Evolutionary conservation across 64 coral and sea anemone species (phyloP).

Genomic region (Platygyra sinensis): DNA sequence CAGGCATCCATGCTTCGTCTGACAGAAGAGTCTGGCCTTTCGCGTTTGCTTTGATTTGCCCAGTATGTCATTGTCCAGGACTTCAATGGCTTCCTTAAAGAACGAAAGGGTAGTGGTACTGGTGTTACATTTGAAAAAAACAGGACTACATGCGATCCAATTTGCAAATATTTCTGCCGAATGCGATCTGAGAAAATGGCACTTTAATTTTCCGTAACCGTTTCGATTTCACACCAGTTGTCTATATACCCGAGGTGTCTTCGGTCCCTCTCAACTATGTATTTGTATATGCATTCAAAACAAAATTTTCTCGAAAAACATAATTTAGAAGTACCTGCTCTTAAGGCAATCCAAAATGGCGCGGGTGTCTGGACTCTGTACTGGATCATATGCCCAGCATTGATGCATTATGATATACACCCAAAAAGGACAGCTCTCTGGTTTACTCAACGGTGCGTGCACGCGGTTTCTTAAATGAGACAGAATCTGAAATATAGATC

Average conservation of each 20-base stretch:
- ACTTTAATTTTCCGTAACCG: too few species aligned
- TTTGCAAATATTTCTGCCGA: too few species aligned
- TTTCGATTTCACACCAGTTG: too few species aligned
- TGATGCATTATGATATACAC: conserved; percentile 50
- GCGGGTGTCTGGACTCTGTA: conserved; percentile 46
- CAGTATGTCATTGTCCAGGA: neutral
- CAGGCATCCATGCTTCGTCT: neutral
- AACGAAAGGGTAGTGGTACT: neutral
- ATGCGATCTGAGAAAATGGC: too few species aligned
- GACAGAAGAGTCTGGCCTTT: neutral
- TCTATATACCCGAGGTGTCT: too few species aligned
- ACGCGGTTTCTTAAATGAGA: conserved; percentile 23
- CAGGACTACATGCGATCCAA: too few species aligned
- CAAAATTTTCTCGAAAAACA: too few species aligned
- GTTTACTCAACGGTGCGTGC: conserved; percentile 16
- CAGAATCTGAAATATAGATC: conserved; percentile 25
- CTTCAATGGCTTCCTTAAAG: neutral
- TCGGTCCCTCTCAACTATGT: too few species aligned
- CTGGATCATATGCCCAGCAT: conserved; percentile 44
- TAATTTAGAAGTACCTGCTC: conserved; percentile 11
- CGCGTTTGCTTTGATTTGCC: neutral
- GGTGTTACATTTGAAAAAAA: too few species aligned
- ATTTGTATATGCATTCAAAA: too few species aligned
- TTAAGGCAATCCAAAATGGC: conserved; percentile 40
- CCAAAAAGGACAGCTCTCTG: conserved; percentile 41